A percentile compares a stretch with the other conserved stretches of the same genome.
Evolutionary conservation across 2,113 vertebrate genomes (phyloP).

Genomic region (Pelusios castaneus): DNA sequence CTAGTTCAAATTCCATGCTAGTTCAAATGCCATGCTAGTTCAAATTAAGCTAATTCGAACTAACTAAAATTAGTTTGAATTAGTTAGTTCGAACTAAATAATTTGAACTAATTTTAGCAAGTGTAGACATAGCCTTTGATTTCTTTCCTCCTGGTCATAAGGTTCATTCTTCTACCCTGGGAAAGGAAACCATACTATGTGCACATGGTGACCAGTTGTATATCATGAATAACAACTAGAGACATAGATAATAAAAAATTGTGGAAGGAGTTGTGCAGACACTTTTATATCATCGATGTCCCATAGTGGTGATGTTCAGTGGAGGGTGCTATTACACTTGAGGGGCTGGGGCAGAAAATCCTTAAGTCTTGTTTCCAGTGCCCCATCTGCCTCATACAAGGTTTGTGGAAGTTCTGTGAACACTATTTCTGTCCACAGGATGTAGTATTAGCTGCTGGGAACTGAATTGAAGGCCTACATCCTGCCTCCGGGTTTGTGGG

Average conservation of each 20-base stretch:
- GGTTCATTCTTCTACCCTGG: not conserved
- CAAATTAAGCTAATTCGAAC: no score
- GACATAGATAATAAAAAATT: not conserved
- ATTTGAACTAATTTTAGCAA: no score
- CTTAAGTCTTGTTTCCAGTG: not conserved
- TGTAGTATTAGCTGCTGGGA: no score
- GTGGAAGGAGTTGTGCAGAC: not conserved
- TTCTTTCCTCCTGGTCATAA: not conserved
- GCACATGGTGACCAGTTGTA: not conserved
- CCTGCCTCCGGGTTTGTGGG: no score
- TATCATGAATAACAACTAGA: not conserved
- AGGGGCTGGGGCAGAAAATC: not conserved
- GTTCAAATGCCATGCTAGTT: no score
- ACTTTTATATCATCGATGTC: not conserved
- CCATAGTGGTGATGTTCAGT: not conserved
- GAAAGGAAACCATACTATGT: not conserved
- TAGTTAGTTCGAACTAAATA: no score
- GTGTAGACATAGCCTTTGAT: no score
- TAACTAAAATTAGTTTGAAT: no score
- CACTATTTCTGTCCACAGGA: no score
- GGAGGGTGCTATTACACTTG: not conserved
- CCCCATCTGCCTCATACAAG: not conserved
- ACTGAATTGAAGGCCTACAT: no score
- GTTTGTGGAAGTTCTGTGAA: no score
- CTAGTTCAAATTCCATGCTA: no score